Percentiles rank a stretch among this genome's conserved stretches.
Evolutionary conservation across 2,888 invertebrate species (phyloP).

Genomic region (Drosophila macrothrix): DNA sequence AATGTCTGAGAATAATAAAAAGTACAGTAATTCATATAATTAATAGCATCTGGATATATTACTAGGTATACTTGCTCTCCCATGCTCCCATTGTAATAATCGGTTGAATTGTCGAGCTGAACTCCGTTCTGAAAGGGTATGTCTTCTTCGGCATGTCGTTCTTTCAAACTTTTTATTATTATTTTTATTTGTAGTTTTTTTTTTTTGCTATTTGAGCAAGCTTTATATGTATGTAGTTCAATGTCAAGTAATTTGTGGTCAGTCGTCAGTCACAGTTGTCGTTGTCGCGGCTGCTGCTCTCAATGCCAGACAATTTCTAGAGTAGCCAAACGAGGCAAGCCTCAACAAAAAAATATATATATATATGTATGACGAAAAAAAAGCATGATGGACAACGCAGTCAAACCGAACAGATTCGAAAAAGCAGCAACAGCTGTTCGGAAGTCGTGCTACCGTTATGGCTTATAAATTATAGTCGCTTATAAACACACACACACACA

Average conservation of each 20-base stretch:
- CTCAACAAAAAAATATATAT: constrained; percentile 5
- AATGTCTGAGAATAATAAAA: not conserved
- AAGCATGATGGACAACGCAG: constrained; percentile 42
- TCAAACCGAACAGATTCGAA: not conserved
- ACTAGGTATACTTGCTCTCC: not conserved
- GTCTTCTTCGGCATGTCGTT: not conserved
- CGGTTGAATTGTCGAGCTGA: not conserved
- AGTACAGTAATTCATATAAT: not conserved
- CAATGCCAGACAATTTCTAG: constrained; percentile 73
- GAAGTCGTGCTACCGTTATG: constrained; percentile 68
- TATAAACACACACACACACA: constrained; percentile 6
- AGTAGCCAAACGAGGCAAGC: constrained; percentile 63
- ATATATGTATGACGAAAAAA: constrained; percentile 3
- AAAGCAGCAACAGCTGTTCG: constrained; percentile 61
- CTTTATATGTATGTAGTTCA: constrained; percentile 61
- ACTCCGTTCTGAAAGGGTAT: not conserved
- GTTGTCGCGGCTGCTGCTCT: constrained; percentile 51
- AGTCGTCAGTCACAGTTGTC: constrained; percentile 56
- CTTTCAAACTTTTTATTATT: constrained; percentile 6
- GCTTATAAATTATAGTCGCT: constrained; percentile 59
- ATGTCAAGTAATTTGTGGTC: constrained; percentile 70
- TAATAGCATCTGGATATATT: not conserved
- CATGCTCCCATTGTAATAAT: not conserved
- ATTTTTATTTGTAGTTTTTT: constrained; percentile 6
- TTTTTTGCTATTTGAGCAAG: constrained; percentile 28